Evolutionary conservation across 2,797 vertebrate genomes (phyloP), one percentile per base, ranked within the genome.

Genomic region (Linurgus olivaceus): DNA sequence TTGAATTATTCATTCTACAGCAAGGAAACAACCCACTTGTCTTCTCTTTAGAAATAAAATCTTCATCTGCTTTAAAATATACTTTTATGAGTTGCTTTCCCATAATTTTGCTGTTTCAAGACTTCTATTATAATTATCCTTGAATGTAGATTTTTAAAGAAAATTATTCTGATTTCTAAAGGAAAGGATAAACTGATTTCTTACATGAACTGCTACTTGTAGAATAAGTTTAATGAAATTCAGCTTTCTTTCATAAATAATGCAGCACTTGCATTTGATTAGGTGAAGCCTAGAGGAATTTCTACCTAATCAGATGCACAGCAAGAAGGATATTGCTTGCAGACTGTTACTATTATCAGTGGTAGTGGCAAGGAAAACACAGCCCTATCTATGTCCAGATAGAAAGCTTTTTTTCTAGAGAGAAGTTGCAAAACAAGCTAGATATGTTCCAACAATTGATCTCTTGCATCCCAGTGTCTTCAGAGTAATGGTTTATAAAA

Each of bases 191-290:
- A 96, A 91, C 50, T 74, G 63, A n/a, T 82, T 73, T 90, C 86
- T 79, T 57, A 84, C 59, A 65, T 40, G 31, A 86, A 48, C 89
- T 93, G 76, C 48, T 86, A 91, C 63, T 96, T 94, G 81, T 72
- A 95, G 85, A 96, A 65, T 74, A 81, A 55, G 62, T 95, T 97
- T 95, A 95, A 96, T 97, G 95, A 97, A 96, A 94, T 97, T 94
- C 95, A 90, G 68, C 74, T 97, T 95, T 74, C 90, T 97, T 97
- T 97, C 96, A 97, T 97, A 97, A 97, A 97, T 97, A 97, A 97
- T 97, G 94, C 94, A 97, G 44, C 70, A 75, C 85, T 97, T 94
- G 83, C 85, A 85, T 52, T 75, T 94, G 80, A 96, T 97, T 96
- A 97, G 89, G 90, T 91, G 93, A 96, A 94, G 85, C 86, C 81